Base-by-base conservation (phyloP, 2,113 vertebrate species). In the Pachyramphus minor region DNA sequence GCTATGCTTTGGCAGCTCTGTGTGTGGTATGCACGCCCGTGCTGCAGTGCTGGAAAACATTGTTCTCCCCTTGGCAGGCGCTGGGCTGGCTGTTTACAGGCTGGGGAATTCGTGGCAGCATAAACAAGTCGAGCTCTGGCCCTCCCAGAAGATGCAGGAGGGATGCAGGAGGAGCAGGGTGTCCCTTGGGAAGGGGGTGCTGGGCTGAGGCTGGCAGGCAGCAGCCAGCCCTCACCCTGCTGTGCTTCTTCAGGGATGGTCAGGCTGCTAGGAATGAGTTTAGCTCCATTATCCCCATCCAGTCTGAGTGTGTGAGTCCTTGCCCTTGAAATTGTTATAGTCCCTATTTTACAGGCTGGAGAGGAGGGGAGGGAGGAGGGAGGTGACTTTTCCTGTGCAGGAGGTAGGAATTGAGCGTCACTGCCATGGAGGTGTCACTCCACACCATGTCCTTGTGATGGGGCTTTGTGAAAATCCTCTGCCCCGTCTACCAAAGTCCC, bases 31-130 rank as follows among this genome's bases (percentile, higher is more conserved):
- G 75, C 30, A 47, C 84, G 83, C 83, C 72, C 1, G 18, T 33
- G 55, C 89, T 76, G 72, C 22, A 23, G 44, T 5, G 2, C 2
- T 96, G 95, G 93, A 92, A 92, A 96, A 78, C 91, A 90, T 92
- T 94, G 91, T 89, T 76, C 89, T 92, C 44, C 84, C 86, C 87
- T 92, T 91, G 93, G 91, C 96, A 96, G 74, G 83, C 84, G 2
- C 91, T 67, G 69, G 84, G 80, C 78, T 74, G 77, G 28, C 84
- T 95, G 91, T 87, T 94, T 82, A 79, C 87, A 82, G 82, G 31
- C 94, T 66, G 89, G 89, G 90, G 78, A 95, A 83, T 76, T 94
- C 5, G 0, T 86, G 84, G 93, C 93, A 96, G 94, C 84, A 14
- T 93, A 92, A 96, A 95, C 91, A 95, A 82, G 44, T 7, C 0